These are phyloP conservation scores for Myopa testacea DNA, from an alignment of 2,888 invertebrate genomes.

Conservation along the genomic window DNA sequence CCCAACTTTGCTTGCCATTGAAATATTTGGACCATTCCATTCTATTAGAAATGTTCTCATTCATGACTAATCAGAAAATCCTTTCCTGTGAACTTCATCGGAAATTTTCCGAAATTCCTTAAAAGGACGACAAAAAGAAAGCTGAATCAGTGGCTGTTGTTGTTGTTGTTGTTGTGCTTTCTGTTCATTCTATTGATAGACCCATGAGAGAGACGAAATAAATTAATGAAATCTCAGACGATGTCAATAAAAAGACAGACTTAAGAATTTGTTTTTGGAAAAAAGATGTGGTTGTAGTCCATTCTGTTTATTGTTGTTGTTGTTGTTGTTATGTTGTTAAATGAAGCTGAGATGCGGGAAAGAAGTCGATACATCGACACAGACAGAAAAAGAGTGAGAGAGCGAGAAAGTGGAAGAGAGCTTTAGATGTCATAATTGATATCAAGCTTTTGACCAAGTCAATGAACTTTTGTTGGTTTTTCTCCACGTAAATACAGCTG, in stretches of 20 bases:
- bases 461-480: conserved; percentile 17
- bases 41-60: background rate
- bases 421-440: conserved; percentile 8
- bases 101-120: conserved; percentile 41
- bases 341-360: background rate
- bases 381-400: background rate
- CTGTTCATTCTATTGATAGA: background rate
- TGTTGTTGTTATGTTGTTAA: background rate
- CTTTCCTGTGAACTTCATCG: conserved; percentile 59
- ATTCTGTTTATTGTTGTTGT: no score
- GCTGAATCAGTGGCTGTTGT: background rate
- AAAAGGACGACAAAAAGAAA: background rate
- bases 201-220: background rate
- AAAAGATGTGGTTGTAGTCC: no score
- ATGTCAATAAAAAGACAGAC: no score
- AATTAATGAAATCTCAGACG: background rate
- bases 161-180: conserved; percentile 9
- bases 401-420: background rate
- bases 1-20: no score
- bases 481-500: conserved; percentile 7
- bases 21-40: no score
- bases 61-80: conserved; percentile 56
- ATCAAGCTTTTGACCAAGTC: conserved; percentile 15
- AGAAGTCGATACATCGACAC: background rate
- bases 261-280: no score